Base-by-base conservation (phyloP, 2,888 invertebrate species). In the Nematopogon swammerdamellus region DNA sequence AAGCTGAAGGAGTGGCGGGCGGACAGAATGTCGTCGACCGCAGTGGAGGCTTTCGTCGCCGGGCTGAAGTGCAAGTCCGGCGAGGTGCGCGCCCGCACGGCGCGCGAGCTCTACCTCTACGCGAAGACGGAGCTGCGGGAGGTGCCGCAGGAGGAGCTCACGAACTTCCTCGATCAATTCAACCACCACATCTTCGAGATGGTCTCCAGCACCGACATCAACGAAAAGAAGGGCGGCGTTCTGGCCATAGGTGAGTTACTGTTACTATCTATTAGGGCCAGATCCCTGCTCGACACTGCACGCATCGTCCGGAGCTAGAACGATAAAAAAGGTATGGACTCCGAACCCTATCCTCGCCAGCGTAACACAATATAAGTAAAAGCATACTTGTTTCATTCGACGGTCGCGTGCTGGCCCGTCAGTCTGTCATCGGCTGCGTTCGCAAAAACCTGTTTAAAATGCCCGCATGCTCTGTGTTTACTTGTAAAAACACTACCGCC, bases 131-230 rank as follows among this genome's bases (percentile, higher is more conserved):
- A 95, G 63, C 69, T 95, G 47, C 85, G 93, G 5, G 95, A 95
- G 72, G 91, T 93, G 58, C 89, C 93, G 1, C 88, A 89, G 52
- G 97, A 97, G 64, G 96, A 96, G 63, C 85, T 95, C 55, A 89
- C 91, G 19, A 83, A 86, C 53, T 97, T 97, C 67, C 88, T 97
- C 70, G 97, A 97, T 66, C 93, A 94, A 57, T 95, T 97, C 65
- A 96, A 96, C 67, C 92, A 94, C 63, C 92, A 95, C 63, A 96
- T 97, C 56, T 94, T 93, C 67, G 94, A 95, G 68, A 95, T 97
- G 96, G 94, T 97, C 2, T 92, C 93, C 14, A 92, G 94, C 58
- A 86, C 89, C 45, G 96, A 97, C 67, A 87, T 91, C 30, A 92
- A 93, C 71, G 97, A 97, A 67, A 94, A 93, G 64, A 97, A 96